Evolutionary conservation across 2,113 vertebrate species (phyloP).

Genomic region (Glareola pratincola): DNA sequence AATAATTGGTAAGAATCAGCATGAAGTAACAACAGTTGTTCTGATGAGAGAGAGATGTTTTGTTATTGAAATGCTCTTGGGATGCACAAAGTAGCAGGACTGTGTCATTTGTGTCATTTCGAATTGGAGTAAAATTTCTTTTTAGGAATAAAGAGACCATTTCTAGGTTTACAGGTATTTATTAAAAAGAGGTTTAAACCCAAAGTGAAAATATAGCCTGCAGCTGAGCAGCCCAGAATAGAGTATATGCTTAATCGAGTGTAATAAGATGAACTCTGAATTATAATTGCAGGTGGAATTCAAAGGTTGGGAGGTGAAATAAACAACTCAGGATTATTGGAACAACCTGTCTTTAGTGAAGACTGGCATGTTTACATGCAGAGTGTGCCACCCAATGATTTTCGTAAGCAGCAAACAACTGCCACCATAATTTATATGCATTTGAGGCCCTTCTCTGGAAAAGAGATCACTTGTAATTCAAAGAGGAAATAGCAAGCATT

Average conservation of each 20-base stretch:
- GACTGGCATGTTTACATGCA: background rate
- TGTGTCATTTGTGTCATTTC: background rate
- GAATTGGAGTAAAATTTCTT: background rate
- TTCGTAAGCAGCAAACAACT: background rate
- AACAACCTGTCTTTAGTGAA: background rate
- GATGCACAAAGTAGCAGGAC: background rate
- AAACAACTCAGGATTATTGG: background rate
- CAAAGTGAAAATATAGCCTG: background rate
- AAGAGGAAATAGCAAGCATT: background rate
- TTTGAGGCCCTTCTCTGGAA: background rate
- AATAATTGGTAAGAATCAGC: background rate
- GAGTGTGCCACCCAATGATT: background rate
- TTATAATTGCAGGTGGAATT: background rate
- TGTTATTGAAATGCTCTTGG: background rate
- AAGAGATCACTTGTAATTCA: background rate
- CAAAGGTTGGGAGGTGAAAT: background rate
- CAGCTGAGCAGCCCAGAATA: background rate
- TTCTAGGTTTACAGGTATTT: background rate
- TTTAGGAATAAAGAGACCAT: background rate
- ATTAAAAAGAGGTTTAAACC: background rate
- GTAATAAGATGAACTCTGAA: background rate
- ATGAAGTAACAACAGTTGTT: background rate
- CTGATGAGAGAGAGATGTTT: background rate
- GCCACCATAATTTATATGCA: background rate
- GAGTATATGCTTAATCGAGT: rapidly evolving